Conservation (phyloP, 2,888 invertebrate genomes). For the Gryllus longicercus region DNA sequence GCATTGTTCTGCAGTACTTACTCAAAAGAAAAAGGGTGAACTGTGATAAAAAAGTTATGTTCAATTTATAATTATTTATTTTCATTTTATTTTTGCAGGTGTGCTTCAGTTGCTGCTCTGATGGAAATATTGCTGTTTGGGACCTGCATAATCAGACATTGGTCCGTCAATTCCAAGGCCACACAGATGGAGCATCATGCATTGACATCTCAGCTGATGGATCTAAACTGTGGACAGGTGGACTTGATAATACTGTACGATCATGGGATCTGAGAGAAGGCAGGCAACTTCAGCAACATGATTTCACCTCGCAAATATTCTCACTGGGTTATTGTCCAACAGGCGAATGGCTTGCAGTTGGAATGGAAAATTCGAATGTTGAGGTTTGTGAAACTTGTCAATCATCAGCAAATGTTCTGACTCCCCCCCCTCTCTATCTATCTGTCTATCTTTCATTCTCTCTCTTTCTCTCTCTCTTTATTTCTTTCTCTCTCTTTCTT, state of each 20-base stretch:
- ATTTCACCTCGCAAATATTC: conserved; percentile 88
- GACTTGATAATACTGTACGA: conserved; percentile 93
- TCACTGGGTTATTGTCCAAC: conserved; percentile 89
- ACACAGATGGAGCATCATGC: conserved; percentile 96
- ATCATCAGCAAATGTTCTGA: background rate
- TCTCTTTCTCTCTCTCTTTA: background rate
- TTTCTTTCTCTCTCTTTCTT: no score
- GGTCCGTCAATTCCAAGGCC: conserved; percentile 91
- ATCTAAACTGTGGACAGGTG: conserved; percentile 85
- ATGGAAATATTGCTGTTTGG: conserved; percentile 97
- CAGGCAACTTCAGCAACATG: conserved; percentile 89
- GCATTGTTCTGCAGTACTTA: no score
- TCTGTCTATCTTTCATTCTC: background rate
- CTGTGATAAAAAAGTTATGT: background rate
- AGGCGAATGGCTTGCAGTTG: conserved; percentile 95
- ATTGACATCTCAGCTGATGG: conserved; percentile 96
- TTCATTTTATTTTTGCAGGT: conserved; percentile 50
- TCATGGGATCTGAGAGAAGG: conserved; percentile 95
- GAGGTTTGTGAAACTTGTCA: conserved; percentile 55
- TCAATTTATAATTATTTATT: background rate
- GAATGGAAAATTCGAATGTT: conserved; percentile 97
- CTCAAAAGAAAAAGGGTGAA: no score
- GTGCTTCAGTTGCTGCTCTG: conserved; percentile 98
- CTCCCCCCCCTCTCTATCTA: background rate
- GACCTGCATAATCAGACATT: conserved; percentile 86